phyloP scores from a whole-genome alignment of 2,797 vertebrate species.

The Macropus fuliginosus region DNA sequence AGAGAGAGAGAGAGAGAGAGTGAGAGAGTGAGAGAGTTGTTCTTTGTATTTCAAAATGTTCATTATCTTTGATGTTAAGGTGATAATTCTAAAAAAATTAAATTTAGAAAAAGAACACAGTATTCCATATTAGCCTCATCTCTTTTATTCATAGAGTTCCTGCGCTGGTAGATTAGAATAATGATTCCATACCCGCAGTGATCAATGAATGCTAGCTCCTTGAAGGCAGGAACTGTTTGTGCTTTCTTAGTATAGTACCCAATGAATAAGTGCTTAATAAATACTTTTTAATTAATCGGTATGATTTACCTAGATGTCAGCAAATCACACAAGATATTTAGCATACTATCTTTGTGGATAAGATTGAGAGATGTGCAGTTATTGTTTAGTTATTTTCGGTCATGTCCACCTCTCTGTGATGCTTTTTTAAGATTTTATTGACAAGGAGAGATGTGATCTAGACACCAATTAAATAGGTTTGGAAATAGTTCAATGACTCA shows the following conservation, averaged over 20 bases:
- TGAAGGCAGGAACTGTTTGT: neutral
- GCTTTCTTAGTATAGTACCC: neutral
- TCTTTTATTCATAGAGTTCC: neutral
- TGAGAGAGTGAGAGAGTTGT: no score
- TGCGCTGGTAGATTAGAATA: neutral
- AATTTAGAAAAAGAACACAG: neutral
- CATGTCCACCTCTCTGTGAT: neutral
- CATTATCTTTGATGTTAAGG: neutral
- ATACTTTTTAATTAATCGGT: neutral
- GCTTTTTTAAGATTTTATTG: neutral
- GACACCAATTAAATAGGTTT: neutral
- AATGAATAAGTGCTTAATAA: neutral
- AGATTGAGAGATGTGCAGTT: neutral
- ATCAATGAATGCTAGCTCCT: neutral
- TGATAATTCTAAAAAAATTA: neutral
- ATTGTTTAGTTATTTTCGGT: neutral
- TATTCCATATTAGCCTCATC: neutral
- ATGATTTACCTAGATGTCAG: neutral
- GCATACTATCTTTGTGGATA: neutral
- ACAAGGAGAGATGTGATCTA: neutral
- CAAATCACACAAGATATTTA: neutral
- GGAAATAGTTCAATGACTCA: neutral
- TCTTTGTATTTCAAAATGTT: neutral
- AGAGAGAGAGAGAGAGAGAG: no score
- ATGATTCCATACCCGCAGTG: neutral